Evolutionary conservation across 2,888 invertebrate genomes (phyloP).

Genomic region (Mechanitis messenoides): DNA sequence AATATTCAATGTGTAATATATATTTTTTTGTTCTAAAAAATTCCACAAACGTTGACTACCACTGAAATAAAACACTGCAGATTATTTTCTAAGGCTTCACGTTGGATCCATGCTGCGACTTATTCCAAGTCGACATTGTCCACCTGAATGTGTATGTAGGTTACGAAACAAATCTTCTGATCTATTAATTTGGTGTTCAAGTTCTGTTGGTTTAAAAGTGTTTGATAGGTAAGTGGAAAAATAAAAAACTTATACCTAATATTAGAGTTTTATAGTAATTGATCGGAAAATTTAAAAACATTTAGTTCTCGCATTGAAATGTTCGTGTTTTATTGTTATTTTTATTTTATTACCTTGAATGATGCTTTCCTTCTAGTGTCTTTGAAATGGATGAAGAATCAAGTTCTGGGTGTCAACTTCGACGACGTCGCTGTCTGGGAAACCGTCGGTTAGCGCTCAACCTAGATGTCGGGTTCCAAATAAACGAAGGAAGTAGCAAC

Average conservation of each 20-base stretch:
- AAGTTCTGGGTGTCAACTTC: constrained; percentile 54
- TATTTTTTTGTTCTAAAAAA: constrained; percentile 27
- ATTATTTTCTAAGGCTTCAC: constrained; percentile 64
- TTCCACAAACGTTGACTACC: constrained; percentile 34
- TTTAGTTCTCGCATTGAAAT: no score
- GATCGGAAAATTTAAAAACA: no score
- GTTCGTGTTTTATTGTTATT: neutral
- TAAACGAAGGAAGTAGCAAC: constrained; percentile 53
- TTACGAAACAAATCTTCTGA: constrained; percentile 17
- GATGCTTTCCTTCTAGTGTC: no score
- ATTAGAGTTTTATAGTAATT: constrained; percentile 13
- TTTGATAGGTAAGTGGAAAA: neutral
- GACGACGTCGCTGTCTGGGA: constrained; percentile 59
- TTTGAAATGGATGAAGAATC: constrained; percentile 45
- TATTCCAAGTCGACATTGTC: constrained; percentile 43
- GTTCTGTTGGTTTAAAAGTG: no score
- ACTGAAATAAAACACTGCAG: constrained; percentile 56
- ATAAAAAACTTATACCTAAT: neutral
- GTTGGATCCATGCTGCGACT: constrained; percentile 46
- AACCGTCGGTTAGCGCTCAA: constrained; percentile 56
- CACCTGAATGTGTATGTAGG: constrained; percentile 30
- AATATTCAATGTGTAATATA: neutral
- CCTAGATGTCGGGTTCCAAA: constrained; percentile 56
- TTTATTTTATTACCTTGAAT: neutral
- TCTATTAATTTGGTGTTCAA: neutral